Evolutionary conservation across 2,797 vertebrate genomes (phyloP).

Genomic region (Oreonectes daqikongensis): DNA sequence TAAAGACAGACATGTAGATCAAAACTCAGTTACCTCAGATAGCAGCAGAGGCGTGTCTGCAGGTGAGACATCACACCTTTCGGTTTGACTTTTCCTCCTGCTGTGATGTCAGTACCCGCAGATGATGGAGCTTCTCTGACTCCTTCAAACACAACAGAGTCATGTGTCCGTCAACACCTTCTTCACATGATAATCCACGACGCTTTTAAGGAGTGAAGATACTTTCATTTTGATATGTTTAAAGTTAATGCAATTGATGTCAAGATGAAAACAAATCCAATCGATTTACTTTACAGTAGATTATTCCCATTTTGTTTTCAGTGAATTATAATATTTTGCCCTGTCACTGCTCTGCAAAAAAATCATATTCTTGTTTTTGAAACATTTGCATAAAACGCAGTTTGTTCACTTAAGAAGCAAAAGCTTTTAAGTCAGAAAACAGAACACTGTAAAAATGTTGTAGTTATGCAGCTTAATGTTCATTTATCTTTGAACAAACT

Average conservation of each 20-base stretch:
- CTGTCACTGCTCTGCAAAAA: too few species aligned
- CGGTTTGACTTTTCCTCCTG: slow-evolving; percentile 7
- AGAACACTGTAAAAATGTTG: too few species aligned
- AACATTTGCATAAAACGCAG: too few species aligned
- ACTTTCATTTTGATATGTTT: neutral
- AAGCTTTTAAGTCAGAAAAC: too few species aligned
- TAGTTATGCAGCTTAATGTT: too few species aligned
- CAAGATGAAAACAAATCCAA: neutral
- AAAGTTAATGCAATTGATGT: neutral
- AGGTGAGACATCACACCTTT: slow-evolving; percentile 31
- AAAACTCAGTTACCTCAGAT: slow-evolving; percentile 44
- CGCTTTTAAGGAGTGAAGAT: slow-evolving; percentile 18
- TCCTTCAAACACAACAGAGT: slow-evolving; percentile 40
- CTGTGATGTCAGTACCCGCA: slow-evolving; percentile 11
- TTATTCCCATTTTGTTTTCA: neutral
- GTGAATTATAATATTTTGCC: neutral
- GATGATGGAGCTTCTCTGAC: slow-evolving; percentile 19
- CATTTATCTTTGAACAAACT: too few species aligned
- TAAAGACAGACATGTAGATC: slow-evolving; percentile 37
- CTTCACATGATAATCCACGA: slow-evolving; percentile 42
- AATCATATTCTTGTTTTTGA: too few species aligned
- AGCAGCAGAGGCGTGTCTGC: slow-evolving; percentile 15
- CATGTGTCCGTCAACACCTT: slow-evolving; percentile 32
- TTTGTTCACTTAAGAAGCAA: too few species aligned
- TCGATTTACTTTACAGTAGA: neutral